Conservation (phyloP, 2,888 invertebrate genomes). For the Hemaris fuciformis region DNA sequence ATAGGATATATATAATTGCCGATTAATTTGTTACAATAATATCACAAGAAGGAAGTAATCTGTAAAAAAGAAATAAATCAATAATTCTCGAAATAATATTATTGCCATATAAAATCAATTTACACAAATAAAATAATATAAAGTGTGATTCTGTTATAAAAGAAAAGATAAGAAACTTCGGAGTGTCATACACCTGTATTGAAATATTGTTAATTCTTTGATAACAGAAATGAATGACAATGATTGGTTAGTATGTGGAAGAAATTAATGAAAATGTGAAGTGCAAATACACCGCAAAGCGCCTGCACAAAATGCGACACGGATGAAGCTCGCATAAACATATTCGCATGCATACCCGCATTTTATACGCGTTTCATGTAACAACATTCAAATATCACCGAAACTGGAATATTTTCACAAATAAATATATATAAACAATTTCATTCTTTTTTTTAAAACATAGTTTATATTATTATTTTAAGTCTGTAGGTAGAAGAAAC, state of each 20-base stretch:
- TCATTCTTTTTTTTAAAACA: no score
- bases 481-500: no score
- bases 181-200: not conserved
- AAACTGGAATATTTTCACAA: no score
- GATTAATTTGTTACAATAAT: slow-evolving; percentile 5
- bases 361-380: slow-evolving; percentile 12
- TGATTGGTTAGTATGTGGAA: slow-evolving; percentile 20
- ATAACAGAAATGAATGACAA: slow-evolving; percentile 15
- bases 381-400: not conserved
- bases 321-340: slow-evolving; percentile 23
- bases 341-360: not conserved
- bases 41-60: slow-evolving; percentile 23
- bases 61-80: slow-evolving; percentile 35
- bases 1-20: slow-evolving; percentile 10
- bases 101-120: not conserved
- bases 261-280: slow-evolving; percentile 18
- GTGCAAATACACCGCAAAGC: slow-evolving; percentile 24
- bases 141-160: not conserved
- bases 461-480: no score
- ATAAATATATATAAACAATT: no score
- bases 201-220: not conserved
- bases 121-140: slow-evolving; percentile 9
- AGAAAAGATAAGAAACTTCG: not conserved
- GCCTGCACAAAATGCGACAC: slow-evolving; percentile 38
- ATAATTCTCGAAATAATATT: not conserved